Base-by-base conservation (phyloP, 53 echinoderm and acorn worm genomes). In the Astropecten irregularis region DNA sequence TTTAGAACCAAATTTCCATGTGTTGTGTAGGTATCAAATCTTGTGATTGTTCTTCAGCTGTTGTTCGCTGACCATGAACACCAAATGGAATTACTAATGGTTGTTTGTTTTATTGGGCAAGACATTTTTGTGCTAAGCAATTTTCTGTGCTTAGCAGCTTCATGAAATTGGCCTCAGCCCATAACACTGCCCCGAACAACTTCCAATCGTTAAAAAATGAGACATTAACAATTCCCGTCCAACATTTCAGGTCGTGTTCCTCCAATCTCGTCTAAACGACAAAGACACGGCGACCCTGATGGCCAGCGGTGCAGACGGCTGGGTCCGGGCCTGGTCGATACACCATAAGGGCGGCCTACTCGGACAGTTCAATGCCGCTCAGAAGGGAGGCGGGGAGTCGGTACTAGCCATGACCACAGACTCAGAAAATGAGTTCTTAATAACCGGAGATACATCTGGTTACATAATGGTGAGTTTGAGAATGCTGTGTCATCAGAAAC, bases 281-380 rank as follows among this genome's bases (percentile, higher is more conserved):
- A 89, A 96, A 59, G 97, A 96, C 60, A 96, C 97, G 3, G 97
- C 97, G 3, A 94, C 97, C 10, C 77, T 96, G 48, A 91, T 96
- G 90, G 97, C 97, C 19, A 92, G 93, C 58, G 97, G 94, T 4
- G 92, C 94, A 4, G 97, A 94, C 40, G 97, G 97, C 44, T 96
- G 97, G 97, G 92, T 96, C 9, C 83, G 97, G 35, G 94, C 97
- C 22, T 96, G 97, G 97, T 96, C 97, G 13, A 83, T 93, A 9
- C 93, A 96, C 36, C 97, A 96, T 64, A 96, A 94, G 70, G 97
- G 97, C n/a, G 97, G 97, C 0, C 87, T 96, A 11, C 88, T 96
- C 9, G 97, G 97, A 3, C 97, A 96, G 85, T 96, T 96, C 73
- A 86, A 88, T 69, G 94, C 94, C 34, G 91, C 92, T 0, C 93